Evolutionary conservation across 2,797 vertebrate genomes (phyloP).

Genomic region (Bryconaethiops microstoma): DNA sequence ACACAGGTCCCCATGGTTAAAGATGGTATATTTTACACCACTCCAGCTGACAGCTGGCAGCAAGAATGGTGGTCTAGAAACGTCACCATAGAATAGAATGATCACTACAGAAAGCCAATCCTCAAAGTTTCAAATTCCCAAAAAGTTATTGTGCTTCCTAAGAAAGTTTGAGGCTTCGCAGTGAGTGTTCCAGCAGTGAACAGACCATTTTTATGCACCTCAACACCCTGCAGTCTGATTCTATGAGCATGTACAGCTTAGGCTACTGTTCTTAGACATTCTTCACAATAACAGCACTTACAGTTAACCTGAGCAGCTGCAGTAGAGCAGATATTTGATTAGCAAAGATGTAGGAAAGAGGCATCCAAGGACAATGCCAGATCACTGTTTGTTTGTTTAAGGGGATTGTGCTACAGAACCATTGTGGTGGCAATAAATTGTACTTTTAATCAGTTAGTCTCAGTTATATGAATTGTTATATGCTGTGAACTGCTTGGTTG

Average conservation of each 20-base stretch:
- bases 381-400: too few relatives aligned
- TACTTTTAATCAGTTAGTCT: too few relatives aligned
- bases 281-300: background rate
- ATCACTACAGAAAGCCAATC: background rate
- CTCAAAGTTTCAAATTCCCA: background rate
- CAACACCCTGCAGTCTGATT: background rate
- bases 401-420: too few relatives aligned
- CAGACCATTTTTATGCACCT: background rate
- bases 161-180: background rate
- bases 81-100: too few relatives aligned
- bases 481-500: too few relatives aligned
- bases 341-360: too few relatives aligned
- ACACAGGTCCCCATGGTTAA: too few relatives aligned
- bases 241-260: background rate
- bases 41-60: background rate
- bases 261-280: background rate
- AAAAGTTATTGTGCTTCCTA: too few relatives aligned
- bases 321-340: background rate
- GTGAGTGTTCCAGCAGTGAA: background rate
- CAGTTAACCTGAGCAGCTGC: background rate
- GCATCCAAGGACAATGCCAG: too few relatives aligned
- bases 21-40: background rate
- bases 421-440: too few relatives aligned
- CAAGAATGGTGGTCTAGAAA: too few relatives aligned
- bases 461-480: too few relatives aligned